A percentile compares a stretch with the other conserved stretches of the same genome.
These are phyloP conservation scores for Rosalia funebris DNA, from an alignment of 2,888 invertebrate genomes.

Conservation along the genomic window DNA sequence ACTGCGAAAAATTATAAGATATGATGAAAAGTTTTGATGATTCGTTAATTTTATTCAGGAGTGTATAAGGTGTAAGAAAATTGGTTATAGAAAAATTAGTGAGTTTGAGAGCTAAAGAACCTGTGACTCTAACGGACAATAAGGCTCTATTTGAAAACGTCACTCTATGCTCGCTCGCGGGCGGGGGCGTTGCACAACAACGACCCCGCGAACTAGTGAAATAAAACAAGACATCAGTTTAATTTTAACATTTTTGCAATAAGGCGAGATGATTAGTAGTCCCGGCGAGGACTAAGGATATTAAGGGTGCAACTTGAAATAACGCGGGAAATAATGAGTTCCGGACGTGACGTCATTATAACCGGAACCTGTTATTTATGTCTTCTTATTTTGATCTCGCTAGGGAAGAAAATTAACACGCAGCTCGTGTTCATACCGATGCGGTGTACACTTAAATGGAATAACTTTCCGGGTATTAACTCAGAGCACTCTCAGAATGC, in stretches of 20 bases:
- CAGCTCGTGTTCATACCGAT: conserved; percentile 56
- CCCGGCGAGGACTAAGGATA: conserved; percentile 58
- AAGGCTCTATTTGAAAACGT: too few relatives aligned
- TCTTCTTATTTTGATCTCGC: conserved; percentile 63
- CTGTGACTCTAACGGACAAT: too few relatives aligned
- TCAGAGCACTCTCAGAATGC: conserved; percentile 36
- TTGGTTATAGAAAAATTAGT: too few relatives aligned
- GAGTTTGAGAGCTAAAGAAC: too few relatives aligned
- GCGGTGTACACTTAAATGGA: conserved; percentile 58
- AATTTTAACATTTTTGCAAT: conserved; percentile 38
- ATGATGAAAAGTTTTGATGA: too few relatives aligned
- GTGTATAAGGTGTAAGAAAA: too few relatives aligned
- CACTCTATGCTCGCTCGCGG: too few relatives aligned
- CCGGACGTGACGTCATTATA: conserved; percentile 67
- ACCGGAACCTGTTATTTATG: conserved; percentile 65
- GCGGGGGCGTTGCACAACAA: background rate
- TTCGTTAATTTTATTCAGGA: too few relatives aligned
- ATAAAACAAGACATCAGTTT: conserved; percentile 14
- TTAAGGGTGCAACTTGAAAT: conserved; percentile 65
- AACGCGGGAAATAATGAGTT: conserved; percentile 65
- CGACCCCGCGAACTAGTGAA: background rate
- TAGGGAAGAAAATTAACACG: conserved; percentile 62
- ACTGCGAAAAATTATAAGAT: too few relatives aligned
- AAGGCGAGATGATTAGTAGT: conserved; percentile 59
- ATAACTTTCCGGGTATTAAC: conserved; percentile 55